Evolutionary conservation across 2,113 vertebrate genomes (phyloP), one percentile per base, ranked within the genome.

Genomic region (Gymnorhina tibicen): DNA sequence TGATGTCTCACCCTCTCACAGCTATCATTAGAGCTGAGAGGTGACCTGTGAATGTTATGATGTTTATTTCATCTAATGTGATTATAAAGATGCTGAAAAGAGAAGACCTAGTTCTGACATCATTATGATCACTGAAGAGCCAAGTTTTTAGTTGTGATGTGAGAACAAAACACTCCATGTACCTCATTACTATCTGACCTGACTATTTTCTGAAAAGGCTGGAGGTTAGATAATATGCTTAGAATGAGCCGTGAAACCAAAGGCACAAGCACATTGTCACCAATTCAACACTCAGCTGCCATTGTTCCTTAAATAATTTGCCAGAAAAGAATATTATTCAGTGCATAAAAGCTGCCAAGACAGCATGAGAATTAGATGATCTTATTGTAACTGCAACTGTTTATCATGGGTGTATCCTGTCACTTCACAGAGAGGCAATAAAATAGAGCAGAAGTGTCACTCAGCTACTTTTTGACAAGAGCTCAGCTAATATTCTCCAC

Each of bases 221-320:
- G 39, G 30, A 72, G 53, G 74, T 97, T 83, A 70, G 52, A 89
- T 92, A 96, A 93, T 69, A 39, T 46, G 79, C 68, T 82, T 41
- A 84, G 76, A 96, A 92, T 55, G 78, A 96, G 81, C 62, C 59
- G 23, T 20, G 41, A 72, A 93, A 91, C 82, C 56, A 85, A 93
- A 92, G 70, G 91, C 67, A 76, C 47, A 85, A 93, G 77, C 44
- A 73, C 39, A 49, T 30, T 93, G 76, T 95, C 91, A 86, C 74
- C 60, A 84, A 93, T 89, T 89, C 92, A 83, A 73, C 78, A 81
- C 39, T 82, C 77, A 67, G 58, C 69, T 96, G 93, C 74, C 62
- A 92, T 87, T 93, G 63, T 95, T 95, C 74, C 92, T 96, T 89
- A 90, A 98, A 96, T 96, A 87, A 94, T 88, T 93, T 80, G 56